Evolutionary conservation across 2,113 vertebrate species (phyloP).

Genomic region (Spheniscus mendiculus): DNA sequence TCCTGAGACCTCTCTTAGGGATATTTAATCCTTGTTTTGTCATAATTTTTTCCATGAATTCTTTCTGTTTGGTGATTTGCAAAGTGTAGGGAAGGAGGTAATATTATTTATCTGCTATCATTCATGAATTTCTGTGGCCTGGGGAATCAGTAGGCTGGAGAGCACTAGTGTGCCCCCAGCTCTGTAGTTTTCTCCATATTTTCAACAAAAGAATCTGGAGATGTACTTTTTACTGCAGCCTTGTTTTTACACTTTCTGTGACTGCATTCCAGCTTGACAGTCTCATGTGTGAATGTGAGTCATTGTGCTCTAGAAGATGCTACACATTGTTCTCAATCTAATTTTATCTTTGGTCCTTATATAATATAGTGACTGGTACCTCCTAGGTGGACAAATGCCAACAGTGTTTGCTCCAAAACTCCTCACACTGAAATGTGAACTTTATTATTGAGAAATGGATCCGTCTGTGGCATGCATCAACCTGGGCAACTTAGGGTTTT

Average conservation of each 20-base stretch:
- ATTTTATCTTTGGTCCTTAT: conserved; percentile 53
- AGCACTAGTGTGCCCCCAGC: not conserved
- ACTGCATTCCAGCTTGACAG: conserved; percentile 41
- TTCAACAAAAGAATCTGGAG: not conserved
- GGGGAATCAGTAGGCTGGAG: not conserved
- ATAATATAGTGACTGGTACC: conserved; percentile 39
- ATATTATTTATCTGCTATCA: not conserved
- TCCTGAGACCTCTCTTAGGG: not conserved
- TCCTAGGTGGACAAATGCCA: conserved; percentile 18
- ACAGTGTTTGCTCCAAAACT: not conserved
- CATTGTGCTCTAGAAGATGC: conserved; percentile 57
- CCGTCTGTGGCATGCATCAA: not conserved
- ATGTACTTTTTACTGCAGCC: conserved; percentile 11
- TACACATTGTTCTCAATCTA: conserved; percentile 60
- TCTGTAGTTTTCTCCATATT: not conserved
- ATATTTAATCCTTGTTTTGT: not conserved
- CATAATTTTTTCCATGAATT: not conserved
- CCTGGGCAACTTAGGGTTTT: not conserved
- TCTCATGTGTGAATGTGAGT: conserved; percentile 54
- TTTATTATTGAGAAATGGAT: not conserved
- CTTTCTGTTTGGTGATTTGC: not conserved
- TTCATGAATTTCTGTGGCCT: not conserved
- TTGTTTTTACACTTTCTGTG: not conserved
- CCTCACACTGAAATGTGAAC: not conserved
- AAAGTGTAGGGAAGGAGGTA: not conserved